Evolutionary conservation across 2,888 invertebrate species (phyloP), one percentile per base, ranked within the genome.

Genomic region (Dynastes maya): DNA sequence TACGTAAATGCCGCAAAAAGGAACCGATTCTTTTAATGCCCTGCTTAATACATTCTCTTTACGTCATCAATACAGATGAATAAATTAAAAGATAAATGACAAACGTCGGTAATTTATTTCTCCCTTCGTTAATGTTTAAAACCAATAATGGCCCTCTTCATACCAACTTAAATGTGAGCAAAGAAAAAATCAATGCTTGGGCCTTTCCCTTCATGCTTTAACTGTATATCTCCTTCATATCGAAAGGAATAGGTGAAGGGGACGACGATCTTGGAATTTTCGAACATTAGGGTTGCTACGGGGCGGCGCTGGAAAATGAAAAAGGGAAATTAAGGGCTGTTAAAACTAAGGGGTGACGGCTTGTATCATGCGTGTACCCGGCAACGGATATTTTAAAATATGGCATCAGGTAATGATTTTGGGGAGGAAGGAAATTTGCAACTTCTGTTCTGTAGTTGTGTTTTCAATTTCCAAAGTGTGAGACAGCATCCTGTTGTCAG

Each of bases 261-360:
- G 37, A 8, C 45, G 37, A 37, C 45, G 37, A 37, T 3, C 16
- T 45, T 72, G 22, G 27, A 72, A 72, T 61, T 61, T 72, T 72
- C 61, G 45, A 37, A 32, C 61, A 61, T n/a, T 55, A 58, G 61
- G 61, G 61, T 72, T 72, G 61, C 72, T 61, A 45, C 53, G 61
- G 40, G 5, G 51, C 51, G 13, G 32, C 29, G 72, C 11, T 45
- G 61, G 61, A 61, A 61, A 72, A 72, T 61, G 72, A 72, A 72
- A 61, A 72, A 72, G 72, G 72, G 72, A 72, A 61, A 72, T 72
- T 72, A 72, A 72, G 61, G 45, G 58, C 72, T 72, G 72, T 72
- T 61, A 72, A 72, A 72, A 61, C 55, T 58, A 22, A 6, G 40
- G 72, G 61, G 45, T 61, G 61, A 45, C 71, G 58, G 40, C n/a